These are phyloP conservation scores for Monoplex corrugatus DNA, from an alignment of 2,888 invertebrate genomes.

Conservation along the genomic window DNA sequence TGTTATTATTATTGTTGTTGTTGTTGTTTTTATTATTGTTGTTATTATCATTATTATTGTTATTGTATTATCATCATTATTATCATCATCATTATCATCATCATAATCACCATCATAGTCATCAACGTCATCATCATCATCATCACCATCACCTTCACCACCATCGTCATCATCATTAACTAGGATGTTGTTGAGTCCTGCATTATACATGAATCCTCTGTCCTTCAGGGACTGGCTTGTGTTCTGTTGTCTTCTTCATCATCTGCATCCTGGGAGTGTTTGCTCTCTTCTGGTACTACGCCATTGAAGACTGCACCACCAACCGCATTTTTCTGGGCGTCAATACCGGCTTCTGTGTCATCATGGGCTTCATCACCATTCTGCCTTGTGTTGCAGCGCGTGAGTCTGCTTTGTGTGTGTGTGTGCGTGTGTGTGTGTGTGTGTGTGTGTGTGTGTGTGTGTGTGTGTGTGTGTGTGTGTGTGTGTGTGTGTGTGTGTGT, in stretches of 20 bases:
- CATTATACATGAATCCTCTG: not conserved
- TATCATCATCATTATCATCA: no score
- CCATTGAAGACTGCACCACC: slow-evolving; percentile 76
- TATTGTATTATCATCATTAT: no score
- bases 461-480: not conserved
- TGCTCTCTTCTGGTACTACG: slow-evolving; percentile 79
- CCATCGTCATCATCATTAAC: no score
- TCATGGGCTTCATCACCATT: slow-evolving; percentile 80
- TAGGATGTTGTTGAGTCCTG: no score
- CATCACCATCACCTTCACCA: no score
- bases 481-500: not conserved
- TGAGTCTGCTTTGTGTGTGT: slow-evolving; percentile 66
- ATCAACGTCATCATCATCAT: no score
- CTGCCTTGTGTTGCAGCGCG: slow-evolving; percentile 79
- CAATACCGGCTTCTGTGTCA: slow-evolving; percentile 80
- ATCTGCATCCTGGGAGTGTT: slow-evolving; percentile 76
- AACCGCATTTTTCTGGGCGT: slow-evolving; percentile 82
- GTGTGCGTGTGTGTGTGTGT: not conserved
- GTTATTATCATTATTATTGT: no score
- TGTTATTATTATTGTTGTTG: no score
- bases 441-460: not conserved
- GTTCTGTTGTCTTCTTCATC: slow-evolving; percentile 77
- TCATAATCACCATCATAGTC: no score
- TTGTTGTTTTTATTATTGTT: no score
- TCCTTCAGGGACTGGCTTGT: slow-evolving; percentile 75